Percentiles rank a stretch among this genome's conserved stretches.
These are phyloP conservation scores for Lymantria dispar DNA, from an alignment of 2,888 invertebrate species.

Conservation along the genomic window DNA sequence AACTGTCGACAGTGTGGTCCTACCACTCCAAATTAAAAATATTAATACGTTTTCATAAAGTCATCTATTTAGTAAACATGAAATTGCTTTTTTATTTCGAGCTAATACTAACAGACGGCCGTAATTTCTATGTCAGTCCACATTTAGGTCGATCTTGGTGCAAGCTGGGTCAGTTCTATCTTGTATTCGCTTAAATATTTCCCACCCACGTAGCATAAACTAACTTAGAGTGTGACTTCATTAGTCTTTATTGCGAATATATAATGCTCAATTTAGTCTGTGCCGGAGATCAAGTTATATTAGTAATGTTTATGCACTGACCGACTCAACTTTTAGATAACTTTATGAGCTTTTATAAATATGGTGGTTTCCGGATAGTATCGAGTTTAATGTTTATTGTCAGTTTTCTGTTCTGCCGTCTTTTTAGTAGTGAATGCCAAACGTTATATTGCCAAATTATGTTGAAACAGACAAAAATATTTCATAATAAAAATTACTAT, in stretches of 20 bases:
- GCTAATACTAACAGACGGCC: constrained; percentile 18
- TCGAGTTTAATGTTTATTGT: constrained; percentile 15
- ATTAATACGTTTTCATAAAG: too few relatives aligned
- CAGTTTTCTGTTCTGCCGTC: not conserved
- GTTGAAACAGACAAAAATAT: too few relatives aligned
- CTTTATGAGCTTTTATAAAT: constrained; percentile 35
- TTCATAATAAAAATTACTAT: too few relatives aligned
- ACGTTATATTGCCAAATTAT: too few relatives aligned
- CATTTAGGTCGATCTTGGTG: constrained; percentile 48
- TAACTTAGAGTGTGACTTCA: constrained; percentile 3
- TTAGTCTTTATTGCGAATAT: constrained; percentile 6
- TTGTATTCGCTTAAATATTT: constrained; percentile 31
- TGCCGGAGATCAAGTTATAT: constrained; percentile 1
- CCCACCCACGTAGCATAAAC: constrained; percentile 33
- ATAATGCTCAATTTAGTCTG: constrained; percentile 18
- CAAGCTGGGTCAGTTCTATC: constrained; percentile 45
- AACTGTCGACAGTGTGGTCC: too few relatives aligned
- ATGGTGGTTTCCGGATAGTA: constrained; percentile 18
- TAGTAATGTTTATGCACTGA: constrained; percentile 24
- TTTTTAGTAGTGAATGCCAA: too few relatives aligned
- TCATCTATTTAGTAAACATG: not conserved
- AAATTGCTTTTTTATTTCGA: not conserved
- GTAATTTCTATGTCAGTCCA: constrained; percentile 38
- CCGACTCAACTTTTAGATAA: constrained; percentile 26
- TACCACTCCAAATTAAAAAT: too few relatives aligned